Base-by-base conservation (phyloP, 2,888 invertebrate species). In the Ceraclea dissimilis region DNA sequence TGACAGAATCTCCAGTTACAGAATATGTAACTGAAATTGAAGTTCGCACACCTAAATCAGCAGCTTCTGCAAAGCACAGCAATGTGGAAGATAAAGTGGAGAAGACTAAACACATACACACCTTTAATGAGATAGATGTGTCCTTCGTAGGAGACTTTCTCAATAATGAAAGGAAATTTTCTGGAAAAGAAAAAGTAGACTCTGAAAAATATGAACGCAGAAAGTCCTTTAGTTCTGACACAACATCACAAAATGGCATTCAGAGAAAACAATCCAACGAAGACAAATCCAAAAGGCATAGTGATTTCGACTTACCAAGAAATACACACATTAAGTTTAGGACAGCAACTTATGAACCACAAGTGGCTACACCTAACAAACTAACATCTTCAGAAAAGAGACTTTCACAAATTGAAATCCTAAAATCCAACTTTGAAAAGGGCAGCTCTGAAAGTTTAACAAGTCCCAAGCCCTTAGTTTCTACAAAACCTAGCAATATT, bases 21-120 rank as follows among this genome's bases (percentile, higher is more conserved):
- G 83, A 84, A 21, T 86, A 85, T 66, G 79, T 88, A 31, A 88
- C 86, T 43, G 88, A 88, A 71, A 88, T 88, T 57, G 84, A 86
- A 70, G 86, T 87, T 0, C 71, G 81, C 2, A 80, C 82, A 16
- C 79, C 80, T 4, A 71, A 73, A 47, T 74, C 68, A 53, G 79
- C 71, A 62, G 13, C 13, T 39, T 26, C 10, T 6, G 26, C 10
- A 10, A 26, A 26, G 26, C 57, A 69, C 69, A 34, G 69, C 71
- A 69, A 59, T 59, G 65, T 5, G 66, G 66, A 52, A 66, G 47
- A 65, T 65, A 58, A 65, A 58, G 48, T 67, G 67, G 56, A 66
- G 67, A 60, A 66, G 60, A 57, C 66, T 13, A 59, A 53, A 43
- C 39, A 22, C 10, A 44, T 26, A 5, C 39, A 39, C 5, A 13